Conservation (phyloP, 1,140 invertebrate species). For the Pararge aegeria region DNA sequence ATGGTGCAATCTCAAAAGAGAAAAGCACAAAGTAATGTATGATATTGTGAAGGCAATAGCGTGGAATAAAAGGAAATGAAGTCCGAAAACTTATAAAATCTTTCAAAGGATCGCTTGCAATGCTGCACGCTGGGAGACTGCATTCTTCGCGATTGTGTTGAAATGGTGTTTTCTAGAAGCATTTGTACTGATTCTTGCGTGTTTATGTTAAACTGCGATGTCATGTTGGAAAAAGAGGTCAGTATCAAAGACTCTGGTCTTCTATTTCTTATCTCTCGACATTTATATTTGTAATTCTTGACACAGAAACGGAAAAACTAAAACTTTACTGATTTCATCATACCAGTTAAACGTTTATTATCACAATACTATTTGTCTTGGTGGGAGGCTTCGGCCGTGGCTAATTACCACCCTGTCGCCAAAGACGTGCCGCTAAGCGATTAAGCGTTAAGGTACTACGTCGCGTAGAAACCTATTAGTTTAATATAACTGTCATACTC, state of each 20-base stretch:
- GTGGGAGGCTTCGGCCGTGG: no score
- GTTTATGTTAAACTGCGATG: background rate
- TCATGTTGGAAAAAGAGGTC: background rate
- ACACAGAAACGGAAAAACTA: no score
- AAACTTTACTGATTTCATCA: no score
- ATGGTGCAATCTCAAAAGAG: constrained; percentile 1
- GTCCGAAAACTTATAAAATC: constrained; percentile 28
- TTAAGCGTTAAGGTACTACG: no score
- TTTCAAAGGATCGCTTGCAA: constrained; percentile 29
- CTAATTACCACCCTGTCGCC: no score
- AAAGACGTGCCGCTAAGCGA: no score
- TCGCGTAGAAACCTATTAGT: no score
- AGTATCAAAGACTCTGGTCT: background rate
- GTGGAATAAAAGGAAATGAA: constrained; percentile 30
- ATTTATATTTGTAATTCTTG: no score
- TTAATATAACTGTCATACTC: no score
- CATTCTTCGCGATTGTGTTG: background rate
- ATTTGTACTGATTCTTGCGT: constrained; percentile 6
- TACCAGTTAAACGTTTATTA: no score
- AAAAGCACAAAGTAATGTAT: background rate
- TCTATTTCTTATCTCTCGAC: no score
- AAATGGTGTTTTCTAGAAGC: background rate
- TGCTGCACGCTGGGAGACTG: background rate
- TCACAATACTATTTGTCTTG: no score
- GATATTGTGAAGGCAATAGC: constrained; percentile 19